Conservation (phyloP, 2,797 vertebrate species). For the Mus spretus region DNA sequence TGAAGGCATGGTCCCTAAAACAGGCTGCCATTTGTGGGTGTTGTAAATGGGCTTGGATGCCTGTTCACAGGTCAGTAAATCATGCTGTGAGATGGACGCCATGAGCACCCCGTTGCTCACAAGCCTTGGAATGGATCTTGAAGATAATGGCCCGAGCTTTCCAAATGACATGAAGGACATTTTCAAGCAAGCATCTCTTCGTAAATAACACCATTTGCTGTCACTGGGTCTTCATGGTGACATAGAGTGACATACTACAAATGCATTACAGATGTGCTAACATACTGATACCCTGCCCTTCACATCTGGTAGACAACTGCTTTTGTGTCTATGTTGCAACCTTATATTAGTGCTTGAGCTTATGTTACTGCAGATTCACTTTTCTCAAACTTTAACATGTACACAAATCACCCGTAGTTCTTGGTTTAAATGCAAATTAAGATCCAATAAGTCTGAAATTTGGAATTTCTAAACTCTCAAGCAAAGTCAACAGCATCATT, state of each 20-base stretch:
- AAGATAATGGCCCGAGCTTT: not conserved
- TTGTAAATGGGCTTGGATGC: not conserved
- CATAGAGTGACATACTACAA: not conserved
- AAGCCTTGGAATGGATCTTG: not conserved
- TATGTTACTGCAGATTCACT: not conserved
- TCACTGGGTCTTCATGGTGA: not conserved
- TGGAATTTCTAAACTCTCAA: not conserved
- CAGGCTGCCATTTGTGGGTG: not conserved
- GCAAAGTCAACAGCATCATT: not conserved
- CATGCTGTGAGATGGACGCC: not conserved
- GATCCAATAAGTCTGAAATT: not conserved
- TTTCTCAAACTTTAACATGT: not conserved
- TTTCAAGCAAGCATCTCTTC: not conserved
- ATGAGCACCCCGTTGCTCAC: not conserved
- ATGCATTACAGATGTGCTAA: not conserved
- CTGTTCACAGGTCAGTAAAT: not conserved
- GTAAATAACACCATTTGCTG: not conserved
- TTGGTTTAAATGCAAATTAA: not conserved
- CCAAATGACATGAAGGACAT: not conserved
- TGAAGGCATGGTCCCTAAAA: not conserved
- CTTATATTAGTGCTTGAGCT: not conserved
- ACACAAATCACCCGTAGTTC: not conserved
- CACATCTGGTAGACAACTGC: constrained; percentile 1
- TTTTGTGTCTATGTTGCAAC: not conserved
- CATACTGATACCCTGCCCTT: not conserved